These are phyloP conservation scores for Nothura maculosa DNA, from an alignment of 2,797 vertebrate species.

Conservation along the genomic window DNA sequence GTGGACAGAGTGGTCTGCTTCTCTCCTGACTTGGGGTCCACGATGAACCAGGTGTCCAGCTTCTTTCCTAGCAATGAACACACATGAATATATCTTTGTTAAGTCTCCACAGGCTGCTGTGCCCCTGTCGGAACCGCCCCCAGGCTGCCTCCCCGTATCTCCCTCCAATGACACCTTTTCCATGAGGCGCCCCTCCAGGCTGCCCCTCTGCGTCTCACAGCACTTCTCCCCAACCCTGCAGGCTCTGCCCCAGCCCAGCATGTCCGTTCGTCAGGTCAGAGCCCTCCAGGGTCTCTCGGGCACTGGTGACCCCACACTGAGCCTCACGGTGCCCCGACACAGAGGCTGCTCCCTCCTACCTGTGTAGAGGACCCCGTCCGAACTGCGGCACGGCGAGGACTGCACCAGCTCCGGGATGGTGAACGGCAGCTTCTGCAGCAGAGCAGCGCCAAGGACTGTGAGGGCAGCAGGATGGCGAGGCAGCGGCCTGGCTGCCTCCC, in stretches of 20 bases:
- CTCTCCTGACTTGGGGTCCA: conserved; percentile 95
- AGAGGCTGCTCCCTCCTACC: conserved; percentile 68
- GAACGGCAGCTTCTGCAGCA: conserved; percentile 85
- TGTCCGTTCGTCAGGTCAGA: neutral
- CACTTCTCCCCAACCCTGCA: neutral
- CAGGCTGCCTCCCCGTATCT: neutral
- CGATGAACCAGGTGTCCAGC: conserved; percentile 94
- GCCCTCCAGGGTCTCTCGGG: no score
- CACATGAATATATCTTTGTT: accelerated
- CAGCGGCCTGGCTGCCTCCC: neutral
- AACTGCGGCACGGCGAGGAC: conserved; percentile 96
- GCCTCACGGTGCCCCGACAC: neutral
- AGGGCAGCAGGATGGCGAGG: neutral
- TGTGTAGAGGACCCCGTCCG: conserved; percentile 95
- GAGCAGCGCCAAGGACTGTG: neutral
- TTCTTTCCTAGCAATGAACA: conserved; percentile 88
- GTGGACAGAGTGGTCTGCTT: conserved; percentile 94
- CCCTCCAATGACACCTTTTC: accelerated
- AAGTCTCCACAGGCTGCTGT: accelerated
- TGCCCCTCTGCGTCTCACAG: neutral
- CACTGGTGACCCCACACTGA: neutral
- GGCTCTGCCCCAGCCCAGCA: neutral
- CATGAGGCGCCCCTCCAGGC: accelerated
- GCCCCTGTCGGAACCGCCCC: accelerated
- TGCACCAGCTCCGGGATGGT: conserved; percentile 97